Evolutionary conservation across 2,888 invertebrate species (phyloP).

Genomic region (Tenthredo mesomela): DNA sequence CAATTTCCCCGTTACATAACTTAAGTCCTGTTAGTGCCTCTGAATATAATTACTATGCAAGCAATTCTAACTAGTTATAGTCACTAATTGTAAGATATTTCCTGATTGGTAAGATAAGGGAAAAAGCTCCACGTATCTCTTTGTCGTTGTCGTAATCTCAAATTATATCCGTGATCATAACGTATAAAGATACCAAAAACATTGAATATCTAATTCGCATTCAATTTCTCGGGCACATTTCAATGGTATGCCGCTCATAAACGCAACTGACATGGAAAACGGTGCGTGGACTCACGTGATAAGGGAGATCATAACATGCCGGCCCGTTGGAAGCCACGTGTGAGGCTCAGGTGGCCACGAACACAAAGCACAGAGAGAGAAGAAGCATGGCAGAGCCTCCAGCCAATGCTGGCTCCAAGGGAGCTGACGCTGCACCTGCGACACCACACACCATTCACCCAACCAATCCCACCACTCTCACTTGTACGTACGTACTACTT

Average conservation of each 20-base stretch:
- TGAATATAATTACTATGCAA: conserved; percentile 28
- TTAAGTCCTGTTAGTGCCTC: not conserved
- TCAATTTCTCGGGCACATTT: conserved; percentile 26
- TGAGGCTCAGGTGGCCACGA: conserved; percentile 77
- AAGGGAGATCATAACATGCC: conserved; percentile 75
- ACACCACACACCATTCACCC: conserved; percentile 76
- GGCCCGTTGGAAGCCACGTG: conserved; percentile 75
- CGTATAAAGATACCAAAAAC: conserved; percentile 8
- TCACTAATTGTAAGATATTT: not conserved
- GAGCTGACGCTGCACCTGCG: conserved; percentile 78
- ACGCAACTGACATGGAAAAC: conserved; percentile 58
- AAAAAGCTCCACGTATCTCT: not conserved
- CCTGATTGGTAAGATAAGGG: not conserved
- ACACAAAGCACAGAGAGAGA: conserved; percentile 79
- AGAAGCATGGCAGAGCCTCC: conserved; percentile 78
- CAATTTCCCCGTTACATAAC: not conserved
- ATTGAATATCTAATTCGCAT: conserved; percentile 39
- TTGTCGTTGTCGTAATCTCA: not conserved
- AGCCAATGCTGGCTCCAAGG: conserved; percentile 75
- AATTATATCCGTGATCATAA: not conserved
- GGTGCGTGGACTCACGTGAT: conserved; percentile 77
- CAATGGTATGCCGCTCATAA: conserved; percentile 22
- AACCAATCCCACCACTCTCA: conserved; percentile 67
- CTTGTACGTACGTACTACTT: conserved; percentile 66
- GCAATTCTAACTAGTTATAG: conserved; percentile 21